phyloP scores from a whole-genome alignment of 2,113 vertebrate species.

The Etia nguti region DNA sequence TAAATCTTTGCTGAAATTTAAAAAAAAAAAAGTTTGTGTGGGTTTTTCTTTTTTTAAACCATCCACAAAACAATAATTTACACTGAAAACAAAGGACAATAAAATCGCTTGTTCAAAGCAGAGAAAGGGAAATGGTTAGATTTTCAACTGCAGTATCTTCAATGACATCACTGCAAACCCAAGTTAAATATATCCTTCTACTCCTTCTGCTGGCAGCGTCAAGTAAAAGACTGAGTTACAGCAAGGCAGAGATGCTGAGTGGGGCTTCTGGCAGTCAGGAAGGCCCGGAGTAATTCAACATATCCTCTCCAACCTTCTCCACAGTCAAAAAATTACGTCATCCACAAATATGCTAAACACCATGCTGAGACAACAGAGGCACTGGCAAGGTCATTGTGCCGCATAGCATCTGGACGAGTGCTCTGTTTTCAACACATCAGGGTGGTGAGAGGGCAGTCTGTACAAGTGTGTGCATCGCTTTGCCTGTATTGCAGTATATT shows the following conservation, averaged over 20 bases:
- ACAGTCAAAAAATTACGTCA: constrained; percentile 65
- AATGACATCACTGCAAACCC: constrained; percentile 50
- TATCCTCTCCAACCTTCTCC: constrained; percentile 67
- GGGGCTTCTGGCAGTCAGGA: constrained; percentile 64
- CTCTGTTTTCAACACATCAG: constrained; percentile 28
- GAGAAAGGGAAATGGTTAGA: background rate
- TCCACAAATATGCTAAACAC: constrained; percentile 71
- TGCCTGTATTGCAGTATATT: constrained; percentile 1
- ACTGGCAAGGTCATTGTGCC: constrained; percentile 72
- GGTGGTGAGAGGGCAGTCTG: constrained; percentile 30
- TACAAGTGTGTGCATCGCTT: background rate
- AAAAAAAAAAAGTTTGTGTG: background rate
- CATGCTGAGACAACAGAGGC: constrained; percentile 62
- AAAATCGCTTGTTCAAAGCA: constrained; percentile 11
- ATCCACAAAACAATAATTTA: background rate
- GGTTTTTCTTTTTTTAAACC: background rate
- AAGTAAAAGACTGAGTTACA: constrained; percentile 61
- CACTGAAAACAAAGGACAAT: constrained; percentile 22
- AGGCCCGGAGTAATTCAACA: constrained; percentile 54
- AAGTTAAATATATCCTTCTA: constrained; percentile 58
- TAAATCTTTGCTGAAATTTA: constrained; percentile 25
- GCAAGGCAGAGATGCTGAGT: constrained; percentile 67
- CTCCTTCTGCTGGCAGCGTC: constrained; percentile 58
- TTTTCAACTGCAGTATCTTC: constrained; percentile 27
- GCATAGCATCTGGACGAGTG: constrained; percentile 72